Base-by-base conservation (phyloP, 2,797 vertebrate species). In the Nyctalus aviator region DNA sequence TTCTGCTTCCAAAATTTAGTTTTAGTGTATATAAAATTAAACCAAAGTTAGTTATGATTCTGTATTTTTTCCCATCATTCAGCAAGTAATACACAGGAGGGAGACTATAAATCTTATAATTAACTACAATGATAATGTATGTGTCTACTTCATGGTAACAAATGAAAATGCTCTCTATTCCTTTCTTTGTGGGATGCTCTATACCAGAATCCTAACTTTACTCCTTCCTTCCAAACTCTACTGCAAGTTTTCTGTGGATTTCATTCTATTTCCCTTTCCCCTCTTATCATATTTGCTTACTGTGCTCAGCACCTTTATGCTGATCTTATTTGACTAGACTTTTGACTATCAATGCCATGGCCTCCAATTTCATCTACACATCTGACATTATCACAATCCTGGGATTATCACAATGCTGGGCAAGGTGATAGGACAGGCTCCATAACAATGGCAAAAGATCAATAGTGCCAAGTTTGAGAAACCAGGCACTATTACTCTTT, bases 41-140 rank as follows among this genome's bases (percentile, higher is more conserved):
- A 30, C 59, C 64, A 68, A 96, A 96, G 83, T 85, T 55, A 69
- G 27, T 78, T 85, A 93, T 69, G 66, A 88, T 94, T 50, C 73
- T 18, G 35, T 88, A 94, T 35, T 27, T 90, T 91, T 82, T 82
- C 35, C 69, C 81, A 84, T 94, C 88, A 78, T 84, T 82, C 62
- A 53, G 57, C 88, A 53, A 44, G 71, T 32, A 94, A 92, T 73
- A 94, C 6, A 91, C 7, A 69, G 93, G 89, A 82, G 86, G 14
- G 71, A 78, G 11, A 95, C 92, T 72, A 96, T 41, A 94, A 35
- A 86, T 72, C 2, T 84, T 93, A 87, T 89, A 79, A 91, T 90
- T 83, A n/a, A 57, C 18, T 5, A 94, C 6, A 69, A 32, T 75
- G 35, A 55, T 75, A 88, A 76, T 46, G 84, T 32, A 37, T 64